These are phyloP conservation scores for Acrocera orbiculus DNA, from an alignment of 2,888 invertebrate species.

Conservation along the genomic window DNA sequence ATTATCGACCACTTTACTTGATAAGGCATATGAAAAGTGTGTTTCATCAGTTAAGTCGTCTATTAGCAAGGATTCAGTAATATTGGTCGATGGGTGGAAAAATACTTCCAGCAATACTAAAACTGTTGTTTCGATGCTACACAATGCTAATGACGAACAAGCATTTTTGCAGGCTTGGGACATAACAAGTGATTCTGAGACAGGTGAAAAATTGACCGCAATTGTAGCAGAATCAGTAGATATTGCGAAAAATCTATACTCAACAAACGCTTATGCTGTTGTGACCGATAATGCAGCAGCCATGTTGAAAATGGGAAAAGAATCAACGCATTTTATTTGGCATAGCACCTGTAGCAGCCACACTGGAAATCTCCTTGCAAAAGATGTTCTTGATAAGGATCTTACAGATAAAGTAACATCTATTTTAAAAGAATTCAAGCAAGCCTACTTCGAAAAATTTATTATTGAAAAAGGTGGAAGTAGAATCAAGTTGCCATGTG, in stretches of 20 bases:
- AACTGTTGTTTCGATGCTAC: constrained; percentile 8
- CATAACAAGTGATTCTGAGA: constrained; percentile 11
- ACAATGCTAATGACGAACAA: constrained; percentile 5
- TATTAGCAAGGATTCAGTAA: constrained; percentile 1
- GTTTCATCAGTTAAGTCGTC: neutral
- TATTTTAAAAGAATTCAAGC: constrained; percentile 10
- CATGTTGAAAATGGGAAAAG: constrained; percentile 15
- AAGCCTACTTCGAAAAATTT: constrained; percentile 9
- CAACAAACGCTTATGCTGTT: constrained; percentile 13
- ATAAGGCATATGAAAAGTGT: constrained; percentile 3
- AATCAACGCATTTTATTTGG: constrained; percentile 10
- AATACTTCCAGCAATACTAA: constrained; percentile 8
- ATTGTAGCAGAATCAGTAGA: constrained; percentile 5
- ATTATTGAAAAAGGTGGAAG: constrained; percentile 7
- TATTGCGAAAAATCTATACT: constrained; percentile 11
- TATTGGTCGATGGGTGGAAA: constrained; percentile 13
- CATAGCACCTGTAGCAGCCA: constrained; percentile 15
- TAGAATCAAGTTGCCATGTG: constrained; percentile 9
- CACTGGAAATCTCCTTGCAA: constrained; percentile 14
- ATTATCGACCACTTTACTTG: constrained; percentile 2
- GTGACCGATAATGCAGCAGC: constrained; percentile 15
- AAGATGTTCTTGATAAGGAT: constrained; percentile 11
- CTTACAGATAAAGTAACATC: constrained; percentile 9
- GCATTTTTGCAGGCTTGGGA: constrained; percentile 13
- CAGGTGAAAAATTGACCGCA: neutral